These are phyloP conservation scores for Erynnis tages DNA, from an alignment of 2,888 invertebrate genomes.

Conservation along the genomic window DNA sequence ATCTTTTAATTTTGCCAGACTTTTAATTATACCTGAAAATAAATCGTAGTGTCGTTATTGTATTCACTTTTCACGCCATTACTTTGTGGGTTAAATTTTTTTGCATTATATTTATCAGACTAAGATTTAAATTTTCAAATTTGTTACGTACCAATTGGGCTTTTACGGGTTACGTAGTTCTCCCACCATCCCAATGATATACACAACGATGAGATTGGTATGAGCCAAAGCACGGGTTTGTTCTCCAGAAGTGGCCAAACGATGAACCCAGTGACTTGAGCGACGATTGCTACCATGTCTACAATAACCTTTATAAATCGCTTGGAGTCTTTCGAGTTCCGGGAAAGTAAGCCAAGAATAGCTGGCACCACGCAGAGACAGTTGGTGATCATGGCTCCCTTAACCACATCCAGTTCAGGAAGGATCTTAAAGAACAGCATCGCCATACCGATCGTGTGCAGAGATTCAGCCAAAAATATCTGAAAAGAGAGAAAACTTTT, in stretches of 20 bases:
- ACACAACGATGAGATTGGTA: conserved; percentile 91
- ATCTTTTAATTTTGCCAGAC: conserved; percentile 89
- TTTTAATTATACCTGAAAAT: conserved; percentile 86
- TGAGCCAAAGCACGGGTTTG: conserved; percentile 89
- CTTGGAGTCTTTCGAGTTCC: conserved; percentile 90
- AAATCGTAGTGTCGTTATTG: not conserved
- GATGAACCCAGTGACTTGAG: conserved; percentile 94
- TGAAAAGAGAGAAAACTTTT: conserved; percentile 50
- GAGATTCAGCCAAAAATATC: conserved; percentile 91
- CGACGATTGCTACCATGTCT: conserved; percentile 92
- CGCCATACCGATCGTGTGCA: conserved; percentile 93
- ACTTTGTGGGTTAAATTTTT: not conserved
- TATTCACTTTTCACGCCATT: too few relatives aligned
- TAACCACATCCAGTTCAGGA: conserved; percentile 95
- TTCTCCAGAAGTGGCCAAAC: conserved; percentile 94
- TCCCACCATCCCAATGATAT: conserved; percentile 99
- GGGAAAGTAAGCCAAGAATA: conserved; percentile 87
- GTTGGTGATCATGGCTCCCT: conserved; percentile 97
- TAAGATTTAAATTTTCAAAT: not conserved
- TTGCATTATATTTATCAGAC: not conserved
- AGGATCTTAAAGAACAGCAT: conserved; percentile 93
- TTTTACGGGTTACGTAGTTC: conserved; percentile 94
- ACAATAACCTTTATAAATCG: conserved; percentile 89
- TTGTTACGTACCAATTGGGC: conserved; percentile 85
- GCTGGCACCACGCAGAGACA: conserved; percentile 96